Evolutionary conservation across 2,888 invertebrate species (phyloP).

Genomic region (Metallyticus violacea): DNA sequence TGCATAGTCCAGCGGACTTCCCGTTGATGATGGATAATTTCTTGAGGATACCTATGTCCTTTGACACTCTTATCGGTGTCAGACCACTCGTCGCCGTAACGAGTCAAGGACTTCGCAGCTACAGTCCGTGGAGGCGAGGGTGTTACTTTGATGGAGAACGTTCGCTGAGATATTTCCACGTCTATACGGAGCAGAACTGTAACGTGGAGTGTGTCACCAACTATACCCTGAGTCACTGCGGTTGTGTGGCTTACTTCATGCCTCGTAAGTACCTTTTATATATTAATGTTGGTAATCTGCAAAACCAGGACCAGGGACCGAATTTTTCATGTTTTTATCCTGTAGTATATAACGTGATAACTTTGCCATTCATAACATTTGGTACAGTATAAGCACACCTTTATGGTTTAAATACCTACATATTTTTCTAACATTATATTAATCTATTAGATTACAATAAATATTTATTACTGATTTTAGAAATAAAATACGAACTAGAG

Average conservation of each 20-base stretch:
- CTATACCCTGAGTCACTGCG: slow-evolving; percentile 35
- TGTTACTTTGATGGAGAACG: slow-evolving; percentile 39
- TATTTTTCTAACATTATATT: no score
- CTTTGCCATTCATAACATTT: no score
- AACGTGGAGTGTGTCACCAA: slow-evolving; percentile 39
- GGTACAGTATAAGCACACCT: no score
- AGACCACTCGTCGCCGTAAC: slow-evolving; percentile 38
- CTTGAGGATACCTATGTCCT: slow-evolving; percentile 37
- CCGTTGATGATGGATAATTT: slow-evolving; percentile 37
- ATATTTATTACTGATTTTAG: no score
- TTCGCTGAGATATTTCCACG: slow-evolving; percentile 36
- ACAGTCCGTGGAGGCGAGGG: slow-evolving; percentile 39
- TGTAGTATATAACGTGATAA: no score
- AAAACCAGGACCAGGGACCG: no score
- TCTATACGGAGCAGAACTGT: slow-evolving; percentile 40
- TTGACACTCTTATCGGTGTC: slow-evolving; percentile 36
- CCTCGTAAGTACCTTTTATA: slow-evolving; percentile 28
- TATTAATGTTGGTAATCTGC: no score
- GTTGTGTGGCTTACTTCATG: slow-evolving; percentile 38
- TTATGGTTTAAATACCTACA: no score
- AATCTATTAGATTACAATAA: no score
- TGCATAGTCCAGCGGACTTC: slow-evolving; percentile 42
- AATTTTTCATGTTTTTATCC: no score
- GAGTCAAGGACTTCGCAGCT: slow-evolving; percentile 35
- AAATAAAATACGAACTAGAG: no score